A percentile compares a stretch with the other conserved stretches of the same genome.
phyloP scores from a whole-genome alignment of 2,113 vertebrate genomes.

The Oxygymnocypris stewartii region DNA sequence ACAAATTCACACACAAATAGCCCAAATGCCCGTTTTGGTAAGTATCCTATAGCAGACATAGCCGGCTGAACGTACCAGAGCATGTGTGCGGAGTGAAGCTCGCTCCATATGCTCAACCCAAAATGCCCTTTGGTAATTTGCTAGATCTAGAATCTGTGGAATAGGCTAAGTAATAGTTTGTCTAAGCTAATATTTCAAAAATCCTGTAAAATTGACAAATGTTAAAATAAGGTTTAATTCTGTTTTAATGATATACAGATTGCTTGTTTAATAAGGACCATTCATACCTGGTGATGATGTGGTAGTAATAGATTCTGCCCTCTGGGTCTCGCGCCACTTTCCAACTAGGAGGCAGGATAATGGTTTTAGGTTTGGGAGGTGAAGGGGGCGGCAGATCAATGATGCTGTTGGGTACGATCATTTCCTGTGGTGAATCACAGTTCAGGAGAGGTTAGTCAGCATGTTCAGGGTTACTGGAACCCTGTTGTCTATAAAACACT shows the following conservation, averaged over 20 bases:
- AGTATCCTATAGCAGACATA: too few relatives aligned
- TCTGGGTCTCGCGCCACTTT: conserved; percentile 95
- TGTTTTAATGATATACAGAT: background rate
- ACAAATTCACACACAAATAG: too few relatives aligned
- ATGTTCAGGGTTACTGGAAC: conserved; percentile 13
- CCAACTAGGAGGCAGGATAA: conserved; percentile 94
- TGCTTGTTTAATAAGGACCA: background rate
- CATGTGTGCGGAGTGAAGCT: too few relatives aligned
- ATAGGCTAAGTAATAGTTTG: too few relatives aligned
- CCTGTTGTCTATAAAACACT: background rate
- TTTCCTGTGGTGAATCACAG: conserved; percentile 73
- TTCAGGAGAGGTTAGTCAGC: conserved; percentile 9
- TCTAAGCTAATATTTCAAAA: too few relatives aligned
- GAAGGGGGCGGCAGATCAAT: conserved; percentile 95
- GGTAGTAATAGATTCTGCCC: conserved; percentile 99
- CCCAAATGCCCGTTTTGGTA: too few relatives aligned
- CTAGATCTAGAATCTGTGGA: too few relatives aligned
- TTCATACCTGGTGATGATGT: conserved; percentile 88
- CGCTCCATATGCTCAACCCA: too few relatives aligned
- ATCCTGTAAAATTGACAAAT: too few relatives aligned
- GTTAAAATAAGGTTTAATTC: background rate
- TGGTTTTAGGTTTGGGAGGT: conserved; percentile 97
- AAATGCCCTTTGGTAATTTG: too few relatives aligned
- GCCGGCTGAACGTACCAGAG: too few relatives aligned
- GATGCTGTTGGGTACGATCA: conserved; percentile 92